Conservation (phyloP, 35 echinoderm and acorn worm genomes). For the Diadema setosum region DNA sequence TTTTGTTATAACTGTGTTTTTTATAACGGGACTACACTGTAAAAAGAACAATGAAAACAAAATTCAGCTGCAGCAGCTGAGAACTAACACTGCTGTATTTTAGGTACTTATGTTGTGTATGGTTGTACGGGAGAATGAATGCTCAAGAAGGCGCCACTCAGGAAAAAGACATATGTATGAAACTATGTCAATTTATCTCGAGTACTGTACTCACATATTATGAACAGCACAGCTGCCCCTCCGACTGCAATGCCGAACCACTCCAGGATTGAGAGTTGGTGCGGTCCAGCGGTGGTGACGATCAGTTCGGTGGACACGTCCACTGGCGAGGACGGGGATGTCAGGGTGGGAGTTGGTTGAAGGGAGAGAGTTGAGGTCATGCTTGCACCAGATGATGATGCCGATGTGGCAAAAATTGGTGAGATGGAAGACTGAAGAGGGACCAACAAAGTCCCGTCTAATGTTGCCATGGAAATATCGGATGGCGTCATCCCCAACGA, state of each 20-base stretch:
- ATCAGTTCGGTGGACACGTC: neutral
- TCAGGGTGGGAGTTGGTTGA: neutral
- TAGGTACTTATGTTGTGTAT: no score
- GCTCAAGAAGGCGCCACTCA: no score
- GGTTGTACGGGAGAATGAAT: no score
- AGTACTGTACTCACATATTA: neutral
- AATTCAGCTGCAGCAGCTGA: no score
- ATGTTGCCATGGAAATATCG: neutral
- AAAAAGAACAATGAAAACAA: no score
- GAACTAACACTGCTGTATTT: no score
- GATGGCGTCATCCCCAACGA: neutral
- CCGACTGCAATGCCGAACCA: slow-evolving; percentile 19
- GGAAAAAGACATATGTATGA: no score
- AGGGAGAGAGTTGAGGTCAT: slow-evolving; percentile 7
- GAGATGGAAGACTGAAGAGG: slow-evolving; percentile 2
- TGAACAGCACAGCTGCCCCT: neutral
- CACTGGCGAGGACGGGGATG: neutral
- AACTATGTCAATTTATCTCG: no score
- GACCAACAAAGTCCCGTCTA: neutral
- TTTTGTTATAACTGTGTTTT: no score
- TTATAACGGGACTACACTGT: no score
- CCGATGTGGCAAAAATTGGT: neutral
- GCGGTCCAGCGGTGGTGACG: neutral
- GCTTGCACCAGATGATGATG: neutral
- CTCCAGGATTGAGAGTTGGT: neutral